Evolutionary conservation across 2,113 vertebrate species (phyloP).

Genomic region (Antechinus stuartii): DNA sequence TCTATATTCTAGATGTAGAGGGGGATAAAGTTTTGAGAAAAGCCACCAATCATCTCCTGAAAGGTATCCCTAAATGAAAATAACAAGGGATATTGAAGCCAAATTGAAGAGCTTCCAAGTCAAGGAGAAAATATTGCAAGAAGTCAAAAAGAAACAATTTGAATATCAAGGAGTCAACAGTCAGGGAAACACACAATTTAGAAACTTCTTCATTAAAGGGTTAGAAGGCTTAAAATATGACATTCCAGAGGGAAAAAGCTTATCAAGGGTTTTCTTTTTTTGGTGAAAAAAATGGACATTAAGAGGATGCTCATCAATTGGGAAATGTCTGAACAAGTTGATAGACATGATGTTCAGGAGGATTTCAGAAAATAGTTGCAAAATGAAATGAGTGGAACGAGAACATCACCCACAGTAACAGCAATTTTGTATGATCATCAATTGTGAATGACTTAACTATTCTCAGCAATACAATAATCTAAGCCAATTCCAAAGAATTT

Average conservation of each 20-base stretch:
- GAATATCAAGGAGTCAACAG: not conserved
- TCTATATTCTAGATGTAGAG: not conserved
- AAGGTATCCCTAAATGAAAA: not conserved
- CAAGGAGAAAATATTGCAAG: not conserved
- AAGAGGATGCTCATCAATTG: no score
- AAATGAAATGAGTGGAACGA: no score
- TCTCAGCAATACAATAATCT: no score
- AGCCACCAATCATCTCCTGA: not conserved
- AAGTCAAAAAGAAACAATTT: not conserved
- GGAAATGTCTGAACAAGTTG: no score
- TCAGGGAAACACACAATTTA: not conserved
- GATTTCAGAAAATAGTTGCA: no score
- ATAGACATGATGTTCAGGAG: no score
- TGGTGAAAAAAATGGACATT: no score
- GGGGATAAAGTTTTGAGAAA: not conserved
- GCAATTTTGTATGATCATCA: no score
- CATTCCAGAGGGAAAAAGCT: not conserved
- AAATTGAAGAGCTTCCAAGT: not conserved
- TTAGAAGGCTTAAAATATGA: not conserved
- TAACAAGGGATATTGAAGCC: no score
- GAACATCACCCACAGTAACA: no score
- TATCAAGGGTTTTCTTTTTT: not conserved
- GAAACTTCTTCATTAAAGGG: not conserved
- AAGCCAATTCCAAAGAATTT: no score
- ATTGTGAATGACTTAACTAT: no score